Evolutionary conservation across 2,113 vertebrate genomes (phyloP), one percentile per base, ranked within the genome.

Genomic region (Ardeotis arabs): DNA sequence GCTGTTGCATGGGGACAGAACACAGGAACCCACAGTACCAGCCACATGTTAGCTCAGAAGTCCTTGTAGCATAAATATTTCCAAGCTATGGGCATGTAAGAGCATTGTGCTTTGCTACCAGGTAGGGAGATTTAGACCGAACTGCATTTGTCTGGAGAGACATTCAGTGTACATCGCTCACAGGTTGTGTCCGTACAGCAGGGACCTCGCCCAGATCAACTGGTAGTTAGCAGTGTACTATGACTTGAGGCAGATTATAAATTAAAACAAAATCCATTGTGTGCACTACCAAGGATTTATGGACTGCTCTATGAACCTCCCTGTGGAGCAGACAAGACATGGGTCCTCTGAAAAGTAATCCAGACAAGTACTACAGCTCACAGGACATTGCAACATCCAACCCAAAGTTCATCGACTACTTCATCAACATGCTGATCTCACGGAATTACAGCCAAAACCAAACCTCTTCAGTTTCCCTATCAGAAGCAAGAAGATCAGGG

Each of bases 371-470:
- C 62, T 31, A 9, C 52, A 74, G 76, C 76, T 79, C 4, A 0
- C 60, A 47, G 83, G 44, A 67, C 89, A 72, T 95, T 97, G 94
- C 94, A 41, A 90, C 92, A 94, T 49, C 52, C 80, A 87, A n/a
- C 86, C 41, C 96, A 96, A 97, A 96, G 96, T 95, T 95, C 90
- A 56, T 50, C 4, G 15, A 31, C 63, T 89, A 3, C 80, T 93
- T 87, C 92, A 75, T 90, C 58, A 94, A 75, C 22, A 8, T 45
- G 80, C 41, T 72, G 85, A 92, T 87, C 76, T 89, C 92, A 53
- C 84, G 83, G 73, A 94, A 80, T 49, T 58, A 23, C 56, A 93
- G 92, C 59, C 87, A 96, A 96, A 62, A 79, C 67, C 67, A 81
- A 95, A 37, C 37, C 73, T 74, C 75, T 75, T 63, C 60, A 35